phyloP scores from a whole-genome alignment of 37 sponge, comb jelly and placozoan species.

The Aplysina aerophoba region DNA sequence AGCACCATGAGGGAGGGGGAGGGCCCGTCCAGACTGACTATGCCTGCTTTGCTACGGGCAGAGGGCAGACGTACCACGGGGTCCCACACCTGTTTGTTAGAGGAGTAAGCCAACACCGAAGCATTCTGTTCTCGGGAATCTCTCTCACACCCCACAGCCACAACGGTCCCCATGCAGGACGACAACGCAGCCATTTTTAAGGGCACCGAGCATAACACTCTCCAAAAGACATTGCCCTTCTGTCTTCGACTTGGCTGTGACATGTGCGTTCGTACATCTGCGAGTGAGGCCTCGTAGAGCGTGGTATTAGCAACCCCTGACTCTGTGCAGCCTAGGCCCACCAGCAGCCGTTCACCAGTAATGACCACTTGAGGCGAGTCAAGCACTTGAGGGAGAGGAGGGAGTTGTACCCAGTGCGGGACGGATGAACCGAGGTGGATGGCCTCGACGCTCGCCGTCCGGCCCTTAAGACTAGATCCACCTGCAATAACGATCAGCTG shows the following conservation, averaged over 20 bases:
- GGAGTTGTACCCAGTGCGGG: slow-evolving; percentile 13
- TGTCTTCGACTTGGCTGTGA: neutral
- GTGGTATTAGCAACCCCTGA: neutral
- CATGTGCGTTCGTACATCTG: neutral
- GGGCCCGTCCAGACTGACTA: neutral
- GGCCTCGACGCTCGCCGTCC: slow-evolving; percentile 4
- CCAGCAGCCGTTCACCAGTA: neutral
- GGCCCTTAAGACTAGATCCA: neutral
- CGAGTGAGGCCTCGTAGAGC: neutral
- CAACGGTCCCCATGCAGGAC: neutral
- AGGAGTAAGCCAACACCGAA: neutral
- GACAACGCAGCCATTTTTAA: neutral
- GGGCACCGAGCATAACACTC: neutral
- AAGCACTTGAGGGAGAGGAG: slow-evolving; percentile 15
- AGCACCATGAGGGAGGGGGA: neutral
- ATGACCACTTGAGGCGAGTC: slow-evolving; percentile 23
- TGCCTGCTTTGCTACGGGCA: neutral
- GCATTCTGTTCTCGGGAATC: neutral
- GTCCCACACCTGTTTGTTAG: neutral
- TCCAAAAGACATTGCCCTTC: neutral
- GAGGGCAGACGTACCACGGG: neutral
- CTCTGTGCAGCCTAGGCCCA: neutral
- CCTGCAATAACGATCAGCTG: neutral
- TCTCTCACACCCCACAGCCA: neutral
- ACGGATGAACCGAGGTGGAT: neutral